Evolutionary conservation across 2,888 invertebrate genomes (phyloP).

Genomic region (Parthenolecanium corni): DNA sequence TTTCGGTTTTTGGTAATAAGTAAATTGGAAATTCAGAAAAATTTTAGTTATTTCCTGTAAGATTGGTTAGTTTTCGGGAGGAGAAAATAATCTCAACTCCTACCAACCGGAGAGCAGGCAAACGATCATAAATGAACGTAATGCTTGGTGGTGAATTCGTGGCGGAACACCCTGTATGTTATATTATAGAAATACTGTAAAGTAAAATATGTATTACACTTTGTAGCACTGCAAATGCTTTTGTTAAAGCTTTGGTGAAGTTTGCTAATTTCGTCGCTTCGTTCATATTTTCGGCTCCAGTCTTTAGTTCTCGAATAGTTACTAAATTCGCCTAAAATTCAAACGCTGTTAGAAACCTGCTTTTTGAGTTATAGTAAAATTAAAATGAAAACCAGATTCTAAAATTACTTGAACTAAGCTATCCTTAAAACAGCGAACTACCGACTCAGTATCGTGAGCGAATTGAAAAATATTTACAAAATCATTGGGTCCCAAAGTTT

Average conservation of each 20-base stretch:
- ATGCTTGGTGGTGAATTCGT: too few relatives aligned
- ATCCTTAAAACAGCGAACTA: conserved; percentile 74
- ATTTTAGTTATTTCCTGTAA: background rate
- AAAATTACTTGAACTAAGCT: conserved; percentile 56
- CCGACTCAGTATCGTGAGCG: conserved; percentile 52
- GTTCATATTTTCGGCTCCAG: conserved; percentile 57
- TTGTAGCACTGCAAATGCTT: conserved; percentile 74
- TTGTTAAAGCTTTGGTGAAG: conserved; percentile 76
- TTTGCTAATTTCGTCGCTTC: conserved; percentile 84
- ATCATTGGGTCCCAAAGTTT: conserved; percentile 95
- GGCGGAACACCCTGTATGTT: too few relatives aligned
- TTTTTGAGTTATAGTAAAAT: background rate
- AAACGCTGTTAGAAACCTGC: background rate
- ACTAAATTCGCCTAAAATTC: conserved; percentile 62
- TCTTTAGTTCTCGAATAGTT: conserved; percentile 70
- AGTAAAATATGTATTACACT: too few relatives aligned
- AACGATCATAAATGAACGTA: too few relatives aligned
- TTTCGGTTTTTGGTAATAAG: too few relatives aligned
- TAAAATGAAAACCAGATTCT: background rate
- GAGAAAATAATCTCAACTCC: too few relatives aligned
- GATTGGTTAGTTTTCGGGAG: background rate
- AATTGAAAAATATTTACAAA: conserved; percentile 86
- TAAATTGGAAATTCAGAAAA: background rate
- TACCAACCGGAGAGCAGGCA: too few relatives aligned
- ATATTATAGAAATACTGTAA: too few relatives aligned